Evolutionary conservation across 2,888 invertebrate species (phyloP), one percentile per base, ranked within the genome.

Genomic region (Ischnura elegans): DNA sequence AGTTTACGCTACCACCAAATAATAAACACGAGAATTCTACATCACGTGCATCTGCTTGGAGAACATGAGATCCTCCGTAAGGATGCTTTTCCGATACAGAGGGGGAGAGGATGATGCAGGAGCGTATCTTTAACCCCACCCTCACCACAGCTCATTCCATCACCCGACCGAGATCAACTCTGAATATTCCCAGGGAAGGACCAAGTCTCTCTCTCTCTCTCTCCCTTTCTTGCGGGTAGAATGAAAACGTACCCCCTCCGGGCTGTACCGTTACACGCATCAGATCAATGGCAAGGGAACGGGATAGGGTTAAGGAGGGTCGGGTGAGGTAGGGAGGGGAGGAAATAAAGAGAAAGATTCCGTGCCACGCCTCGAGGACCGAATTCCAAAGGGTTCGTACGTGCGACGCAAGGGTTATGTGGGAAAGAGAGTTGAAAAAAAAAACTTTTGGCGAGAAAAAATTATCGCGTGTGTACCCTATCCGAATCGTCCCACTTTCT

Each of bases 221-320:
- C 19, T n/a, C 61, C n/a, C 61, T 61, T n/a, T 61, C 36, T 76
- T 36, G 29, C 76, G 76, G 76, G 76, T 36, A 36, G 76, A 76
- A 76, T 36, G 29, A 76, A 76, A 76, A 76, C 76, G 29, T 76
- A 29, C 76, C 76, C 76, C 16, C 76, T 10, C 76, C 36, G 36
- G 29, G 16, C 76, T 29, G 76, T n/a, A n/a, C n/a, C n/a, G n/a
- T 13, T 36, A 36, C 76, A 76, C 76, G 76, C 76, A 76, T 76
- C 76, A 76, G 76, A 76, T 76, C 76, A 76, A 76, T 76, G 76
- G 76, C 76, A 13, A 76, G 29, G 76, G 76, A 76, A 76, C 36
- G 76, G 36, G 29, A 76, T 76, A 36, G 29, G 76, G 76, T 36
- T 36, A 76, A 36, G 76, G 76, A 36, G 36, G 76, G 76, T 5